Evolutionary conservation across 2,888 invertebrate genomes (phyloP), one percentile per base, ranked within the genome.

Genomic region (Anoncus sp.): DNA sequence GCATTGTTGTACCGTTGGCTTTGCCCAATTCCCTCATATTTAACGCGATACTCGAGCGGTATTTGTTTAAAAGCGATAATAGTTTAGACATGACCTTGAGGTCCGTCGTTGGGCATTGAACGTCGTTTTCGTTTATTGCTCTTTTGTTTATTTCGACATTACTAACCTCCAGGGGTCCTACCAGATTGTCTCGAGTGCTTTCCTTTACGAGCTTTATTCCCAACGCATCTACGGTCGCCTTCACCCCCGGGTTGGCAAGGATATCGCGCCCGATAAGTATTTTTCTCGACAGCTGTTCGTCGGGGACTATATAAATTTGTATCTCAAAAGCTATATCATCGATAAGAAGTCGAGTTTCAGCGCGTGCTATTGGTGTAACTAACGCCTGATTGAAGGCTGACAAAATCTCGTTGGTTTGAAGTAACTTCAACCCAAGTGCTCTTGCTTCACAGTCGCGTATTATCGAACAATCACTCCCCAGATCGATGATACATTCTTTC

Each of bases 1-100:
- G 76, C 75, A 85, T 79, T 47, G 81, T 77, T 2, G 45, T 57
- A 3, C 70, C 70, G 5, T 69, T 66, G 14, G 59, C 66, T 18
- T 57, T 62, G 12, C 59, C 62, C 43, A 71, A 18, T 10, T 66
- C 66, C 10, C 24, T 16, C 12, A n/a, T 66, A n/a, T 40, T 53
- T 2, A 66, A 43, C 0, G 66, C 60, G 2, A 60, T 40, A 14
- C n/a, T 70, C n/a, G 1, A 5, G 31, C 71, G 43, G 14, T 62
- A 62, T 22, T 18, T 14, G 18, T 63, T 55, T 3, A 62, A 55
- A 2, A 62, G 20, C 20, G 45, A 18, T 35, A 55, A 3, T n/a
- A 53, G n/a, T 18, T 18, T 43, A 20, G 20, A n/a, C 18, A 1
- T 18, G 27, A 45, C 22, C n/a, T 35, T 45, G 1, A 35, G 20